phyloP scores from a whole-genome alignment of 2,888 invertebrate species.

The Anoncus sp. region DNA sequence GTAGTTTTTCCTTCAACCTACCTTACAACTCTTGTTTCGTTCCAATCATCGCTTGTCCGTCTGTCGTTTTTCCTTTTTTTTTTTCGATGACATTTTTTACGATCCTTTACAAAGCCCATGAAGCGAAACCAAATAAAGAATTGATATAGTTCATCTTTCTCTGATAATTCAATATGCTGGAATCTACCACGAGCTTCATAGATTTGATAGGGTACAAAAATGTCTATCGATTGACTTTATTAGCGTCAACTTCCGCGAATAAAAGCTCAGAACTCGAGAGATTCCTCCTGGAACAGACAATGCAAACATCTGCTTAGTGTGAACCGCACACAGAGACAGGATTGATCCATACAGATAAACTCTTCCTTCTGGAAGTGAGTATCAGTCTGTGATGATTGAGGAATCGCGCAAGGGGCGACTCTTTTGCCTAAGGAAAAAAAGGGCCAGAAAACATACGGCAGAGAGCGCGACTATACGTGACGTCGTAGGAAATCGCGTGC shows the following conservation, averaged over 20 bases:
- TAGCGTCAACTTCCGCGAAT: background rate
- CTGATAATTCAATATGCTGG: background rate
- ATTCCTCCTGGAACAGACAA: conserved; percentile 12
- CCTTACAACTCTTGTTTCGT: background rate
- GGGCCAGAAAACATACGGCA: conserved; percentile 29
- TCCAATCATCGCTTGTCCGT: background rate
- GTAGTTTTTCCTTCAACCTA: background rate
- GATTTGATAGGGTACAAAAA: conserved; percentile 14
- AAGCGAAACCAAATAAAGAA: background rate
- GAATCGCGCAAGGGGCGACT: conserved; percentile 10
- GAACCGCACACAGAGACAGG: background rate
- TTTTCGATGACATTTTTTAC: background rate
- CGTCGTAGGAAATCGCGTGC: conserved; percentile 73
- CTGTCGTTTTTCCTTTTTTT: background rate
- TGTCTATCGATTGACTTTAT: conserved; percentile 7
- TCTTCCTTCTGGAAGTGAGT: background rate
- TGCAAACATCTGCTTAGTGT: background rate
- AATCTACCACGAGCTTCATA: background rate
- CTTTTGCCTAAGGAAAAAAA: conserved; percentile 5
- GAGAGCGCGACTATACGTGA: conserved; percentile 75
- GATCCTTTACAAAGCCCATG: background rate
- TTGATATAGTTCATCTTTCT: background rate
- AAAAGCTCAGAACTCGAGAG: conserved; percentile 10
- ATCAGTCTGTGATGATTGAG: background rate
- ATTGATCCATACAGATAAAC: no score